Evolutionary conservation across 2,113 vertebrate species (phyloP), one percentile per base, ranked within the genome.

Genomic region (Cygnus atratus): DNA sequence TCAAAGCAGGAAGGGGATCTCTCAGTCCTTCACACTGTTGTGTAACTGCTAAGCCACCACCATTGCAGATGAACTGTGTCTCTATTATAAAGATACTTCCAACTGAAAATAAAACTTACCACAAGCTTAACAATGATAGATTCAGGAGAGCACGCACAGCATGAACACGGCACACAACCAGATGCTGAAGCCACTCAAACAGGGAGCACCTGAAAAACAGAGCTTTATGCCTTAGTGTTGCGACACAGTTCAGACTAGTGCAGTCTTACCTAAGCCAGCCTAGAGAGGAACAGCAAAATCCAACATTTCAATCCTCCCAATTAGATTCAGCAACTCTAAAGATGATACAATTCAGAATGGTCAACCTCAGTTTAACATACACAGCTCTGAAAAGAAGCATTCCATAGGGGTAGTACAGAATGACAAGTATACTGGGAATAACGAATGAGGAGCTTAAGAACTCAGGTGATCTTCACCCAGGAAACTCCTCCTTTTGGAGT

Each of bases 181-280:
- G 70, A 96, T 31, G 33, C 83, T 3, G 12, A 90, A 96, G 46
- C 77, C 2, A 2, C 61, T 85, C 58, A 91, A 39, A 87, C 61
- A 80, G 31, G 77, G 26, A 81, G 80, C 88, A 71, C 93, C 97
- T 97, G 82, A 65, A 87, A 95, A 92, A 37, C 71, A 94, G 82
- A 66, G 20, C 6, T 41, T 82, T 44, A 33, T 26, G 31, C 74
- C 70, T 87, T 18, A 61, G 9, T 31, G 59, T 57, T 59, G 82
- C 0, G 0, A 43, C 6, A 58, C 46, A 83, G 50, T 48, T 43
- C 83, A 71, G 28, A 13, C 41, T 15, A 55, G 17, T 33, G 52
- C 33, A 43, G 14, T 39, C 52, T 71, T 26, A 57, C 2, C 52
- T 66, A 18, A 20, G 20, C 16, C 37, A 70, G 8, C 9, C 13